Evolutionary conservation across 1,140 invertebrate species (phyloP).

Genomic region (Diorhabda carinulata): DNA sequence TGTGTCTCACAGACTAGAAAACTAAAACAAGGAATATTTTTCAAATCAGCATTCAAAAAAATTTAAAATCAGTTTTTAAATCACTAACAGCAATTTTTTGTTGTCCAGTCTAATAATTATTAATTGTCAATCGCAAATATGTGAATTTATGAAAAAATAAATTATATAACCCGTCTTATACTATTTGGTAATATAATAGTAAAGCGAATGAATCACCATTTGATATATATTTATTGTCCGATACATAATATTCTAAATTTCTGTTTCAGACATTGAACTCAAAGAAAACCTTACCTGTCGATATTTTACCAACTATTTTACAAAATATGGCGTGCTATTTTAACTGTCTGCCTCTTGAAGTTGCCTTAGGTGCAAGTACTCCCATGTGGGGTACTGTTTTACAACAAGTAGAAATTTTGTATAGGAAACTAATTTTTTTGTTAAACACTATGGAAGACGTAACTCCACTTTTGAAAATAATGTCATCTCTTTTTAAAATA

Average conservation of each 20-base stretch:
- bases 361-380: constrained; percentile 62
- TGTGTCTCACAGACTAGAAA: no score
- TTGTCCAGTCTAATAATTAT: no score
- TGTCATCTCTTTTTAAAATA: constrained; percentile 79
- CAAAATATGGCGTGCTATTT: constrained; percentile 91
- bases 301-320: constrained; percentile 69
- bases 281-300: constrained; percentile 79
- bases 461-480: constrained; percentile 75
- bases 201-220: no score
- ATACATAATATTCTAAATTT: neutral
- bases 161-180: no score
- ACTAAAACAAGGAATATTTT: no score
- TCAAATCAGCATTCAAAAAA: no score
- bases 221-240: no score
- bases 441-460: constrained; percentile 71
- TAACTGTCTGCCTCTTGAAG: constrained; percentile 85
- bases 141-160: no score
- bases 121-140: no score
- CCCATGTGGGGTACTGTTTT: constrained; percentile 76
- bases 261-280: constrained; percentile 71
- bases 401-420: constrained; percentile 76
- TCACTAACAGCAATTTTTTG: no score
- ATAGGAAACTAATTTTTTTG: constrained; percentile 73
- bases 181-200: no score
- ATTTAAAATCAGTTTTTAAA: no score